Evolutionary conservation across 2,797 vertebrate species (phyloP).

Genomic region (Coilia nasus): DNA sequence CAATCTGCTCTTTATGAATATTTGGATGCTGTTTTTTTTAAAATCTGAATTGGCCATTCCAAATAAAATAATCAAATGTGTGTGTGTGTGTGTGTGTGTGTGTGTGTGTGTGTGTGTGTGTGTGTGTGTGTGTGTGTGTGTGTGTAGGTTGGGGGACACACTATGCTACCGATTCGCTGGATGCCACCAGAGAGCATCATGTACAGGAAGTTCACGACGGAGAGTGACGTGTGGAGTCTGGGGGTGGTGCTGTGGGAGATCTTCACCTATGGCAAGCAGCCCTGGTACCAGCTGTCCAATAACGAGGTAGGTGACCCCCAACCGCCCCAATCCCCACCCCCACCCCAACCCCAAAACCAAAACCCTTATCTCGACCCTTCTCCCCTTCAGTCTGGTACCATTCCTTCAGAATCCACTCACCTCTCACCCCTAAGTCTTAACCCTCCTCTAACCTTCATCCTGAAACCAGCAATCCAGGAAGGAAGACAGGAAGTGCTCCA

Average conservation of each 20-base stretch:
- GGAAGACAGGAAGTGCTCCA: too few relatives aligned
- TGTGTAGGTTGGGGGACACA: conserved; percentile 93
- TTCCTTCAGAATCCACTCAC: not conserved
- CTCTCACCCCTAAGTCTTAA: conserved; percentile 40
- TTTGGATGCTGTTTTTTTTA: too few relatives aligned
- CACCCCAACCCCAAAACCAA: conserved; percentile 20
- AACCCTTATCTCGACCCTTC: not conserved
- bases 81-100: not conserved
- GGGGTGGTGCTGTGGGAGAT: conserved; percentile 99
- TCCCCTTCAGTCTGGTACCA: not conserved
- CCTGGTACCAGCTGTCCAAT: conserved; percentile 99
- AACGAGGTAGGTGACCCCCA: conserved; percentile 83
- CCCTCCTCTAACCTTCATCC: not conserved
- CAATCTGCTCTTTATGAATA: too few relatives aligned
- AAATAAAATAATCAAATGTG: too few relatives aligned
- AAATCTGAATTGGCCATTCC: too few relatives aligned
- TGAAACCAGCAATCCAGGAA: not conserved
- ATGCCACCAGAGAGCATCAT: conserved; percentile 99
- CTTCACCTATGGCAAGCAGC: conserved; percentile 98
- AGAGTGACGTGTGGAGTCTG: conserved; percentile 98
- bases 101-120: conserved; percentile 10
- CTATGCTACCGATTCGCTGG: conserved; percentile 98
- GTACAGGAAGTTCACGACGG: conserved; percentile 99
- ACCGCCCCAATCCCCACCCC: not conserved
- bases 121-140: conserved; percentile 33